phyloP scores from a whole-genome alignment of 2,113 vertebrate species.

The Panurus biarmicus region DNA sequence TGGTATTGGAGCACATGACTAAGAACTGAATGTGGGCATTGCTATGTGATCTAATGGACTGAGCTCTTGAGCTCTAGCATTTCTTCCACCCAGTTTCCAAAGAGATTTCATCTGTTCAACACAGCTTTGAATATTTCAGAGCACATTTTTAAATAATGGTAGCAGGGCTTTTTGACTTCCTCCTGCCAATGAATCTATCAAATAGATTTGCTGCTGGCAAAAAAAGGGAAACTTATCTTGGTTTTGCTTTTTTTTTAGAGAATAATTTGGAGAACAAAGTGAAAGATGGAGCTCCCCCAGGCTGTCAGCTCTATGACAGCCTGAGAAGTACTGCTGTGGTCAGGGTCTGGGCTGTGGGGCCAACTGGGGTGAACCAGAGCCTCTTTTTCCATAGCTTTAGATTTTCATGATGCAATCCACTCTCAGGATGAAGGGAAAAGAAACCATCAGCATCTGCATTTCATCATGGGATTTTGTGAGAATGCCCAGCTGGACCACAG shows the following conservation, averaged over 20 bases:
- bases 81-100: neutral
- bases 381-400: neutral
- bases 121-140: neutral
- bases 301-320: neutral
- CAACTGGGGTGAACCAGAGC: neutral
- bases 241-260: neutral
- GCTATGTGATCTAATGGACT: neutral
- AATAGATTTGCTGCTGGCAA: neutral
- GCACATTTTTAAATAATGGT: neutral
- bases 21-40: neutral
- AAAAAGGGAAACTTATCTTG: neutral
- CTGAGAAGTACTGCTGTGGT: fast-evolving
- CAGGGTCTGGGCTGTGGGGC: neutral
- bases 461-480: neutral
- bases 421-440: neutral
- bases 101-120: neutral
- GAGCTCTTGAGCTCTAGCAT: neutral
- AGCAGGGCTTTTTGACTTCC: neutral
- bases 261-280: neutral
- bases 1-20: neutral
- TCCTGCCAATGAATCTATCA: neutral
- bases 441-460: neutral
- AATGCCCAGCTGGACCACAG: neutral
- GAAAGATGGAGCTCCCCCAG: neutral
- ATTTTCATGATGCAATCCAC: neutral